phyloP scores from a whole-genome alignment of 1,140 invertebrate species.

The Diachasmimorpha longicaudata region DNA sequence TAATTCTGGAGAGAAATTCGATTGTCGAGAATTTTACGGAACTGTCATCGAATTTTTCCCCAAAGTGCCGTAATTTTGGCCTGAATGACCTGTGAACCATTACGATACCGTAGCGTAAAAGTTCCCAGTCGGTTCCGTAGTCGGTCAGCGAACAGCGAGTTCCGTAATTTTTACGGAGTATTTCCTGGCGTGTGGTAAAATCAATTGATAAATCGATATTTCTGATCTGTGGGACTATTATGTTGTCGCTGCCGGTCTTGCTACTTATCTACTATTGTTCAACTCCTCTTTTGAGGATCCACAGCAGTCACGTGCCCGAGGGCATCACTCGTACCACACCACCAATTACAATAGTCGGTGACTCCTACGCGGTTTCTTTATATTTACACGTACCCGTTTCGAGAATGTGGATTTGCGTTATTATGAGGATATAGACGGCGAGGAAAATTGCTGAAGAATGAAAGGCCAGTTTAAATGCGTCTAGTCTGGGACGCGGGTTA shows the following conservation, averaged over 20 bases:
- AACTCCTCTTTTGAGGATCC: background rate
- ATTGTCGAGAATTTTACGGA: too few species aligned
- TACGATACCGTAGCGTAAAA: too few species aligned
- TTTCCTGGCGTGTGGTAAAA: too few species aligned
- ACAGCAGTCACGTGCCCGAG: background rate
- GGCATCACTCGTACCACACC: background rate
- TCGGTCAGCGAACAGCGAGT: too few species aligned
- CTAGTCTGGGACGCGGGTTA: background rate
- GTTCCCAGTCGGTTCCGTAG: too few species aligned
- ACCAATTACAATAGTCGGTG: background rate
- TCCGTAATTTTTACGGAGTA: too few species aligned
- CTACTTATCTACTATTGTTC: background rate
- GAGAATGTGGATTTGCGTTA: conserved; percentile 8
- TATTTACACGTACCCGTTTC: background rate
- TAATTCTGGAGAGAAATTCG: too few species aligned
- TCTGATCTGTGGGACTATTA: too few species aligned
- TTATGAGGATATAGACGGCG: conserved; percentile 9
- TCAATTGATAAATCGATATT: too few species aligned
- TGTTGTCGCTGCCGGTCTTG: background rate
- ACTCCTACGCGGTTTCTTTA: background rate
- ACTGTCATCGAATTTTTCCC: too few species aligned
- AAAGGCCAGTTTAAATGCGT: background rate
- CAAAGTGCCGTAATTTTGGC: too few species aligned
- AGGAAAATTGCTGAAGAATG: conserved; percentile 8
- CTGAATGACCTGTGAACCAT: too few species aligned